These are phyloP conservation scores for Charaxes varanes DNA, from an alignment of 1,140 invertebrate genomes.

Conservation along the genomic window DNA sequence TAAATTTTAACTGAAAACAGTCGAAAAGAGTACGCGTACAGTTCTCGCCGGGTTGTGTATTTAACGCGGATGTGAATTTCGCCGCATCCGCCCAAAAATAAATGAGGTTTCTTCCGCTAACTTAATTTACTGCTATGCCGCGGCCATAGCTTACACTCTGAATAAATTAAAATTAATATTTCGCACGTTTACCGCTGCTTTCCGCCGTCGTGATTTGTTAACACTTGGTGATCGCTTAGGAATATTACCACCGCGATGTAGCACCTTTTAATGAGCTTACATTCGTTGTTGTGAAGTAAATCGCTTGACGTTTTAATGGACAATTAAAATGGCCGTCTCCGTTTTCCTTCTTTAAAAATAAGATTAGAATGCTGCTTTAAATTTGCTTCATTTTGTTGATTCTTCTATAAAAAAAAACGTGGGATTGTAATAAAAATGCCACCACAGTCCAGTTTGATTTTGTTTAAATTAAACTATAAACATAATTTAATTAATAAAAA, in stretches of 20 bases:
- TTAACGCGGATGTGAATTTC: slow-evolving; percentile 71
- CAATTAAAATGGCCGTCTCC: too few species aligned
- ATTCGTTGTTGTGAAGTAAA: slow-evolving; percentile 1
- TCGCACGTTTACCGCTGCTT: slow-evolving; percentile 45
- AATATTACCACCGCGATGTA: slow-evolving; percentile 14
- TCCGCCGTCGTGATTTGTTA: slow-evolving; percentile 43
- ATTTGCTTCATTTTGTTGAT: too few species aligned
- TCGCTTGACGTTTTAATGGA: too few species aligned
- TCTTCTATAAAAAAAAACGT: too few species aligned
- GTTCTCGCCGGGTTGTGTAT: slow-evolving; percentile 57
- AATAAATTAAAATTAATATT: slow-evolving; percentile 71
- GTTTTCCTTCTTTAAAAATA: too few species aligned
- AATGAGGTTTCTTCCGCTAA: slow-evolving; percentile 72
- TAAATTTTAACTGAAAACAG: slow-evolving; percentile 67
- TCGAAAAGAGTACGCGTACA: slow-evolving; percentile 47
- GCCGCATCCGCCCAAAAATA: slow-evolving; percentile 69
- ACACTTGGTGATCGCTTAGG: slow-evolving; percentile 24
- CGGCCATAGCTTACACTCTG: slow-evolving; percentile 37
- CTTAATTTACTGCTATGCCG: slow-evolving; percentile 64
- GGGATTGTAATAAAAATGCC: too few species aligned
- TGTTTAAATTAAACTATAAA: too few species aligned
- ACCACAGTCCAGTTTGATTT: too few species aligned
- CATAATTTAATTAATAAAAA: too few species aligned
- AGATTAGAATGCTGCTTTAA: too few species aligned
- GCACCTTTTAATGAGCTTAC: slow-evolving; percentile 8